Percentiles rank a stretch among this genome's conserved stretches.
Conservation (phyloP, 2,888 invertebrate genomes). For the Creontiades dilutus region DNA sequence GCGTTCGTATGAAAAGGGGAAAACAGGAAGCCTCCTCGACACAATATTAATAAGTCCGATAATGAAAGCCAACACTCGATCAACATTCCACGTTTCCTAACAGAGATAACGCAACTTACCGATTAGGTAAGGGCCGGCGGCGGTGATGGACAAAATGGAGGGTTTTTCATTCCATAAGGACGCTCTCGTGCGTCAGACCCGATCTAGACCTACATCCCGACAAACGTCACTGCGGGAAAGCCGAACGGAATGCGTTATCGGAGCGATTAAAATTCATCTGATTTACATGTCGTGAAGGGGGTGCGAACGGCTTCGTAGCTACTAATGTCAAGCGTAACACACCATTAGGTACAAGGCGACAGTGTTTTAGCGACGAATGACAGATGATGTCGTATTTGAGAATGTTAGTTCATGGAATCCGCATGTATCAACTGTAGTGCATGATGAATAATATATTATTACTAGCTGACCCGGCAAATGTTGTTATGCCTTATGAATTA, state of each 20-base stretch:
- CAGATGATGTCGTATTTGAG: too few species aligned
- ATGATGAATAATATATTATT: too few species aligned
- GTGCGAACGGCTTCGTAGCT: neutral
- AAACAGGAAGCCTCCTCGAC: too few species aligned
- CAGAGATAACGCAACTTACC: neutral
- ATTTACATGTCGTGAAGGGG: neutral
- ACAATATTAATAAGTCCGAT: too few species aligned
- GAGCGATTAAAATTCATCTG: neutral
- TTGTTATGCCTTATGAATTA: too few species aligned
- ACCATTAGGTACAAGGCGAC: too few species aligned
- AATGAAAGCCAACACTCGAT: neutral
- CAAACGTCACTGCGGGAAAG: neutral
- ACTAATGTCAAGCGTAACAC: too few species aligned
- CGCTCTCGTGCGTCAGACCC: neutral
- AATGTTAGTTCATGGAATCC: too few species aligned
- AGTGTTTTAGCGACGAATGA: too few species aligned
- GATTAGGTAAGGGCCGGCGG: slow-evolving; percentile 8
- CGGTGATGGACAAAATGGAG: neutral
- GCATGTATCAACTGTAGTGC: too few species aligned
- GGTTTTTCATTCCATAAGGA: slow-evolving; percentile 13
- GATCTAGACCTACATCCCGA: slow-evolving; percentile 16
- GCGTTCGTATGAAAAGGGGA: too few species aligned
- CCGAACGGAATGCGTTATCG: neutral
- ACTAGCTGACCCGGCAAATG: too few species aligned
- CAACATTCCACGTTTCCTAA: neutral